phyloP scores from a whole-genome alignment of 2,797 vertebrate species.

The Poeciliopsis gracilis region DNA sequence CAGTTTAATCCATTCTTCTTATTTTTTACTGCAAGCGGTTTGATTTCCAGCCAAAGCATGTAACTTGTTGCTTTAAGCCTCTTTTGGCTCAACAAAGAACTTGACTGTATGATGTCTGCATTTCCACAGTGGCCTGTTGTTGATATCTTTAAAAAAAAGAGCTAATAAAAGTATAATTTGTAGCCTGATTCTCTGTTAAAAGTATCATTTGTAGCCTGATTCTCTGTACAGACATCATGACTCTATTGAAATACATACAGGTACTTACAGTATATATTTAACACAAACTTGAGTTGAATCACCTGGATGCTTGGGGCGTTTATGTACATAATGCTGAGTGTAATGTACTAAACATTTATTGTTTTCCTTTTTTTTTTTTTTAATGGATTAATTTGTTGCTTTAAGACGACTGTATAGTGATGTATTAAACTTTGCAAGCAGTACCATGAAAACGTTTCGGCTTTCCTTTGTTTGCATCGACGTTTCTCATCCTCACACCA shows the following conservation, averaged over 20 bases:
- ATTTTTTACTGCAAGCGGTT: conserved; percentile 72
- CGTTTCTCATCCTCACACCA: background rate
- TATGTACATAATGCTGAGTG: conserved; percentile 82
- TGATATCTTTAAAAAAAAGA: conserved; percentile 81
- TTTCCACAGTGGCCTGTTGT: conserved; percentile 89
- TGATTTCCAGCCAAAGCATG: conserved; percentile 94
- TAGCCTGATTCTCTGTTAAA: conserved; percentile 87
- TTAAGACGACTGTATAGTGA: conserved; percentile 78
- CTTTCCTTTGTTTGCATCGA: conserved; percentile 24
- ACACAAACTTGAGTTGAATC: conserved; percentile 78
- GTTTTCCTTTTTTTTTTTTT: conserved; percentile 43
- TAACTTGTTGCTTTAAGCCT: conserved; percentile 91
- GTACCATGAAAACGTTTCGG: conserved; percentile 55
- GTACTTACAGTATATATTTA: conserved; percentile 79
- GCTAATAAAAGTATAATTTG: conserved; percentile 80
- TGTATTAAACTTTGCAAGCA: conserved; percentile 83
- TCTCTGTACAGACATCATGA: conserved; percentile 84
- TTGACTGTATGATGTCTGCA: conserved; percentile 88
- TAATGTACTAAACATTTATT: conserved; percentile 55
- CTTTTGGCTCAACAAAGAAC: conserved; percentile 83
- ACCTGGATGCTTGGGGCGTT: conserved; percentile 87
- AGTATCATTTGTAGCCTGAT: conserved; percentile 86
- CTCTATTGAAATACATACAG: conserved; percentile 67
- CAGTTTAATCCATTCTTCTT: conserved; percentile 71
- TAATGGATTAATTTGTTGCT: conserved; percentile 74